Base-by-base conservation (phyloP, 2,888 invertebrate species). In the Callyntrura sp. region DNA sequence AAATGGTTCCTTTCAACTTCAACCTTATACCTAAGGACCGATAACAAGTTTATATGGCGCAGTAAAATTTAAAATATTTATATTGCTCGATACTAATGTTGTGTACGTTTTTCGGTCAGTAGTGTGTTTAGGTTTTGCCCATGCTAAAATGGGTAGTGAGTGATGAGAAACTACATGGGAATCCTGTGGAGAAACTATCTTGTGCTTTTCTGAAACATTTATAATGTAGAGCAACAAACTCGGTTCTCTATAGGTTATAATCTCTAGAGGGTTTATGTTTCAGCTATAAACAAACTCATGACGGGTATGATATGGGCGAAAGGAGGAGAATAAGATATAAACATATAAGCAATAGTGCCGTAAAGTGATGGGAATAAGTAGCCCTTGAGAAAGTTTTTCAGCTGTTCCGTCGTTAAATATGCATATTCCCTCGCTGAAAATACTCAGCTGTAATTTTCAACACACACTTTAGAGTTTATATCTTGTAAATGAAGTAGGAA, bases 321-420 rank as follows among this genome's bases (percentile, higher is more conserved):
- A 23, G 51, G 9, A 76, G 8, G 25, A 48, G n/a, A n/a, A n/a
- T n/a, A n/a, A n/a, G 76, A 48, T 48, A n/a, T 9, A 25, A 17
- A 68, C n/a, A 68, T n/a, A 60, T 20, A 60, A n/a, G n/a, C 60
- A 60, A 25, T 76, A 20, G 62, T 76, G 51, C 76, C 28, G 51
- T 83, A 55, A 12, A 48, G 62, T 6, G 62, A 43, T 48, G 82
- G 28, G 68, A 83, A 68, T 68, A 48, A 68, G 25, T 83, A 65
- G 83, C 57, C 57, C 79, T 79, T 57, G 79, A 79, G 79, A 79
- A 57, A 79, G 57, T 79, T 79, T 79, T 79, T 79, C 79, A 57
- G 79, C 57, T 57, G 79, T 55, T 17, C 60, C 79, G 11, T 35
- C 79, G 28, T 79, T 57, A 55, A 79, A 57, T 79, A 79, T 79